phyloP scores from a whole-genome alignment of 1,140 invertebrate species.

The Drosophila pseudoobscura region DNA sequence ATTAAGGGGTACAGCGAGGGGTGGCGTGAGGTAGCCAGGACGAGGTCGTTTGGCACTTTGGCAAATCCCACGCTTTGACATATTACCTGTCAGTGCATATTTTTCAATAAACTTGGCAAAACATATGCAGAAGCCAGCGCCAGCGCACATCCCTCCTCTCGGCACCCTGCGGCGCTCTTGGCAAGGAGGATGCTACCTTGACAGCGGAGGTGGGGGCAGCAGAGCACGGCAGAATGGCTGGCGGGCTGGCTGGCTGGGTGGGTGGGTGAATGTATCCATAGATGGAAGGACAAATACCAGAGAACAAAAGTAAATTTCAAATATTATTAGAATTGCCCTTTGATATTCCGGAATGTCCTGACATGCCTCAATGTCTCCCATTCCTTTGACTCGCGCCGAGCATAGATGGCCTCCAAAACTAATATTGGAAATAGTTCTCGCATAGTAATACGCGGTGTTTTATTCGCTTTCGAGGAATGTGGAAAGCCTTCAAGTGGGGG shows the following conservation, averaged over 20 bases:
- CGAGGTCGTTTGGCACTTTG: conserved; percentile 59
- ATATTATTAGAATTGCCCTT: conserved; percentile 60
- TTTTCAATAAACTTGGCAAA: conserved; percentile 82
- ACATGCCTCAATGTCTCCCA: conserved; percentile 15
- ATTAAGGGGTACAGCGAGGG: conserved; percentile 21
- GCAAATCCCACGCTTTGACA: conserved; percentile 79
- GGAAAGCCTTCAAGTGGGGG: too few species aligned
- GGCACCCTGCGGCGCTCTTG: conserved; percentile 27
- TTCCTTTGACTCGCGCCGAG: conserved; percentile 36
- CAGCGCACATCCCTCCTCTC: background rate
- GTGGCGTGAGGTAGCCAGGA: background rate
- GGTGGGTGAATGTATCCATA: conserved; percentile 22
- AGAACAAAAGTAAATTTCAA: conserved; percentile 53
- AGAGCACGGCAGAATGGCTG: background rate
- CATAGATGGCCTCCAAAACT: conserved; percentile 38
- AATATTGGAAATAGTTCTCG: conserved; percentile 50
- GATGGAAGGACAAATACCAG: conserved; percentile 17
- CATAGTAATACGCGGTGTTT: conserved; percentile 30
- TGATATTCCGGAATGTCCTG: conserved; percentile 50
- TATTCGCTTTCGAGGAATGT: too few species aligned
- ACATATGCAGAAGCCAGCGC: conserved; percentile 59
- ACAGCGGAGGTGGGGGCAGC: background rate
- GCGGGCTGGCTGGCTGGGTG: conserved; percentile 2
- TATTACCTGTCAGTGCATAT: conserved; percentile 82
- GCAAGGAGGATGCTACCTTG: conserved; percentile 27